These are phyloP conservation scores for Cheilosia pagana DNA, from an alignment of 2,888 invertebrate genomes.

Conservation along the genomic window DNA sequence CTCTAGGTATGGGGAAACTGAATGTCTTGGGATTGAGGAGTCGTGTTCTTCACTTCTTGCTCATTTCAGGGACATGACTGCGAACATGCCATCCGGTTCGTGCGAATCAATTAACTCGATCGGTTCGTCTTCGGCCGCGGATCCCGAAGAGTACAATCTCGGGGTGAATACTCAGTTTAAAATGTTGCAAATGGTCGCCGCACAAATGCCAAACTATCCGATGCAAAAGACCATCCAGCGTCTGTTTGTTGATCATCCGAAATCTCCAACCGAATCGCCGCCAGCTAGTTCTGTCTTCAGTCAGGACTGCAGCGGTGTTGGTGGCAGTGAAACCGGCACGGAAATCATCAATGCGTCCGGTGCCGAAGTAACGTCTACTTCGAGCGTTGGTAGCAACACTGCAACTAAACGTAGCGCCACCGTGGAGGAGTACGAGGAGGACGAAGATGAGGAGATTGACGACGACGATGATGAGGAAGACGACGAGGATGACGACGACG, in stretches of 20 bases:
- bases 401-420: slow-evolving; percentile 70
- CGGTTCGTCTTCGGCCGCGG: slow-evolving; percentile 73
- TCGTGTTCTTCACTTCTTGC: slow-evolving; percentile 64
- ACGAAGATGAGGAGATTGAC: slow-evolving; percentile 80
- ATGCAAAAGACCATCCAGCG: slow-evolving; percentile 80
- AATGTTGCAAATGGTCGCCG: slow-evolving; percentile 82
- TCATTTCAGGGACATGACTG: slow-evolving; percentile 69
- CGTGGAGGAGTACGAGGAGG: slow-evolving; percentile 76
- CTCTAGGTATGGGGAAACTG: slow-evolving; percentile 69
- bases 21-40: slow-evolving; percentile 53
- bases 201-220: slow-evolving; percentile 79
- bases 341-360: slow-evolving; percentile 38
- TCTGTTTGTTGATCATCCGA: slow-evolving; percentile 83
- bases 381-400: slow-evolving; percentile 53
- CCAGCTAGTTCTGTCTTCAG: slow-evolving; percentile 68
- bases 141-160: slow-evolving; percentile 78
- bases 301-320: slow-evolving; percentile 53
- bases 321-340: slow-evolving; percentile 21
- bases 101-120: slow-evolving; percentile 77
- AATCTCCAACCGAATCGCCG: slow-evolving; percentile 83
- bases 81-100: slow-evolving; percentile 73
- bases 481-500: slow-evolving; percentile 80
- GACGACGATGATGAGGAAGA: slow-evolving; percentile 80
- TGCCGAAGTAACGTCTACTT: slow-evolving; percentile 43
- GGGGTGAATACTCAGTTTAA: slow-evolving; percentile 79